Conservation (phyloP, 2,797 vertebrate species). For the Sebastes jordani region DNA sequence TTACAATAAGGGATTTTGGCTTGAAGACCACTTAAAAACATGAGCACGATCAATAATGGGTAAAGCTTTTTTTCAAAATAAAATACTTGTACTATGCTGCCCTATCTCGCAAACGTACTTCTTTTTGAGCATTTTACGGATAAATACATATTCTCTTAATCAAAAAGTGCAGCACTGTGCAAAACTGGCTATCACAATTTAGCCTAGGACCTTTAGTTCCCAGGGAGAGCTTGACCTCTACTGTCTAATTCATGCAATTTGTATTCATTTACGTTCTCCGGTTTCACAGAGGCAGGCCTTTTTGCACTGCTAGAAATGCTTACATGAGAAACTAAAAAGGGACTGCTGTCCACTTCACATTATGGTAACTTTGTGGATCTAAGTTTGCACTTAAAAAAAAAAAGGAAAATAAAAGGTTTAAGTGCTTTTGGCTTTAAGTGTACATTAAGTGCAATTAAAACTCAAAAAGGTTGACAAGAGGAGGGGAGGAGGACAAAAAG, state of each 20-base stretch:
- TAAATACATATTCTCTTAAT: conserved; percentile 84
- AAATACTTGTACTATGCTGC: conserved; percentile 56
- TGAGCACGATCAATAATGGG: conserved; percentile 55
- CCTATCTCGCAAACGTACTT: conserved; percentile 45
- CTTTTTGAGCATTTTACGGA: conserved; percentile 73
- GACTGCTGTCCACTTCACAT: conserved; percentile 47
- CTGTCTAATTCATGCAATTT: conserved; percentile 84
- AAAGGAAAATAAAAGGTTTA: conserved; percentile 67
- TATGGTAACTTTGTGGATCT: conserved; percentile 42
- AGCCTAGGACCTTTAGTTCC: conserved; percentile 93
- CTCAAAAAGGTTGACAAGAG: conserved; percentile 53
- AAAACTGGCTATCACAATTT: conserved; percentile 94
- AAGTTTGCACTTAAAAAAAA: conserved; percentile 57
- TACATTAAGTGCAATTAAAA: conserved; percentile 86
- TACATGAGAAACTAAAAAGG: conserved; percentile 53
- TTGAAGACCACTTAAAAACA: conserved; percentile 78
- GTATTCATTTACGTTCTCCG: conserved; percentile 64
- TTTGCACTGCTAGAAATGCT: conserved; percentile 63
- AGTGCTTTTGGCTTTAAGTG: conserved; percentile 85
- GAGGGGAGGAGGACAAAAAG: conserved; percentile 24
- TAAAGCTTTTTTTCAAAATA: conserved; percentile 73
- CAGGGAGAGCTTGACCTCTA: conserved; percentile 87
- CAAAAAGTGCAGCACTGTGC: conserved; percentile 99
- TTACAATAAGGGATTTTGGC: conserved; percentile 80
- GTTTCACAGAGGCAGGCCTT: conserved; percentile 65